Percentiles rank a stretch among this genome's conserved stretches.
These are phyloP conservation scores for Fragum sueziense DNA, from an alignment of 2,888 invertebrate genomes.

Conservation along the genomic window DNA sequence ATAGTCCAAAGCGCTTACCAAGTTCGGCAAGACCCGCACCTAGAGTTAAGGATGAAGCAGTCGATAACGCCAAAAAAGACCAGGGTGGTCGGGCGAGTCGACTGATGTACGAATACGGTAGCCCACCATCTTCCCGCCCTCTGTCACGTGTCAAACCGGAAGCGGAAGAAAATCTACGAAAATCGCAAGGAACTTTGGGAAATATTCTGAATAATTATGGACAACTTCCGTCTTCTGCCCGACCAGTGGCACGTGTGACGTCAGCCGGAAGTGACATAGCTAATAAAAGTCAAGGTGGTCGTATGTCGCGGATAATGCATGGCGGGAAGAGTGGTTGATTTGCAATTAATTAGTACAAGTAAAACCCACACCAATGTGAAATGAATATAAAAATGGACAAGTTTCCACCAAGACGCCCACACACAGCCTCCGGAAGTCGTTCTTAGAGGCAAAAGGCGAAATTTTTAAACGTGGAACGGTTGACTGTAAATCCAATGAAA, in stretches of 20 bases:
- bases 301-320: slow-evolving; percentile 74
- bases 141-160: slow-evolving; percentile 70
- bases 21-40: slow-evolving; percentile 67
- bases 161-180: slow-evolving; percentile 65
- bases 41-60: slow-evolving; percentile 70
- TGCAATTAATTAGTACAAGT: too few relatives aligned
- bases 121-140: slow-evolving; percentile 55
- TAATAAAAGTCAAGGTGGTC: slow-evolving; percentile 68
- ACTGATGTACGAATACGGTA: slow-evolving; percentile 65
- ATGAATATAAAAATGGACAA: too few relatives aligned
- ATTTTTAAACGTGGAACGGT: too few relatives aligned
- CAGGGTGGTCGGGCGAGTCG: slow-evolving; percentile 70
- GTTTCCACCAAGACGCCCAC: too few relatives aligned
- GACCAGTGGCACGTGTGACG: slow-evolving; percentile 70
- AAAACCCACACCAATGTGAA: too few relatives aligned
- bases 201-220: slow-evolving; percentile 68
- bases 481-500: too few relatives aligned
- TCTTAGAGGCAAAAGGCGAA: too few relatives aligned
- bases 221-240: slow-evolving; percentile 54
- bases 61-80: slow-evolving; percentile 65
- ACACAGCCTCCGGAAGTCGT: too few relatives aligned
- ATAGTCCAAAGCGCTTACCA: slow-evolving; percentile 68
- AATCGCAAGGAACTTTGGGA: slow-evolving; percentile 72
- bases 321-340: slow-evolving; percentile 59
- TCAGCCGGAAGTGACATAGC: slow-evolving; percentile 69